Conservation (phyloP, 2,113 vertebrate species). For the Peromyscus polionotus region DNA sequence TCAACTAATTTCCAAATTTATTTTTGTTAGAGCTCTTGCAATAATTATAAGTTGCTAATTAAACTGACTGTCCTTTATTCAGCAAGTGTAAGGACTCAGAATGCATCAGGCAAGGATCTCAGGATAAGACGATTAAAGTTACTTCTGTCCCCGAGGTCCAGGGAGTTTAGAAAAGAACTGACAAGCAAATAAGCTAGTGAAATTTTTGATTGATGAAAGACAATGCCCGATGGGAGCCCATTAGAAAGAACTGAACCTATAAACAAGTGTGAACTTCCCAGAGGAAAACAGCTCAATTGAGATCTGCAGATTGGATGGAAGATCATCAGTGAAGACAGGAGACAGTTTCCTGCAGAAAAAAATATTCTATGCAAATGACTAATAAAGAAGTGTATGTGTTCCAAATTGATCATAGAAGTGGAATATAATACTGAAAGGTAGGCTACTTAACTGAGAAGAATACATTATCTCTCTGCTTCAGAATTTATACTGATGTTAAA, state of each 20-base stretch:
- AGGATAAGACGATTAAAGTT: constrained; percentile 24
- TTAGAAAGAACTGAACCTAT: neutral
- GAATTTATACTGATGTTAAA: neutral
- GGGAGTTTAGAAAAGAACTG: neutral
- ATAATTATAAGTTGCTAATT: constrained; percentile 53
- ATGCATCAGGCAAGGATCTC: neutral
- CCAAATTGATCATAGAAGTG: neutral
- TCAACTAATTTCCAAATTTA: constrained; percentile 56
- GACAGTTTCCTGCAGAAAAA: neutral
- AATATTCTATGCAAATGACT: neutral
- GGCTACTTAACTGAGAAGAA: neutral
- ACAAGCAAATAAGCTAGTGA: neutral
- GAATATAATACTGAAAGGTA: neutral
- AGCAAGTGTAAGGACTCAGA: constrained; percentile 7
- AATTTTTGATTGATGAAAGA: neutral
- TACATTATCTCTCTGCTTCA: neutral
- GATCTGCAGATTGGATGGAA: neutral
- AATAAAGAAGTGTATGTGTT: neutral
- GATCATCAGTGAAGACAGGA: neutral
- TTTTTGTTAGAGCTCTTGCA: constrained; percentile 48
- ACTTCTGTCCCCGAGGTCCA: neutral
- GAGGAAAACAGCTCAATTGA: constrained; percentile 22
- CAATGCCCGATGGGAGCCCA: neutral
- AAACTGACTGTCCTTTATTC: constrained; percentile 52
- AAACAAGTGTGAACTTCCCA: neutral